Evolutionary conservation across 2,888 invertebrate species (phyloP).

Genomic region (Strigamia crassipes): DNA sequence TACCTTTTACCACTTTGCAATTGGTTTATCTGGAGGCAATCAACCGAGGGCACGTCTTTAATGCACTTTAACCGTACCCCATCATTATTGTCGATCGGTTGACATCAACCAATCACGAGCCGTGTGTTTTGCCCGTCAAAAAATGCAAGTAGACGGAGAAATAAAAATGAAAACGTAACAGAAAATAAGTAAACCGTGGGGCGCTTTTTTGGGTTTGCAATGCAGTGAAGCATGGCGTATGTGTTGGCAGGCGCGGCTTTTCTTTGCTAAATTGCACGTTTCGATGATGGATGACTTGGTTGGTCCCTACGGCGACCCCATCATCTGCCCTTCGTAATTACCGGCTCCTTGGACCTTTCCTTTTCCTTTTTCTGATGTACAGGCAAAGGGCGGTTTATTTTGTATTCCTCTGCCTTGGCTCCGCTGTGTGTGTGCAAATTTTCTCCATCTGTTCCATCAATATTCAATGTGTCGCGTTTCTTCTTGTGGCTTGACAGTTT

Average conservation of each 20-base stretch:
- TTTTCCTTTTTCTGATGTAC: not conserved
- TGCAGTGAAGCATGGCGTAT: not conserved
- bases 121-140: not conserved
- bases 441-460: constrained; percentile 12
- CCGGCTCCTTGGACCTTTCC: not conserved
- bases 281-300: not conserved
- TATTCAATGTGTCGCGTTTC: constrained; percentile 8
- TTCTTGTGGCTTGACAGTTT: constrained; percentile 7
- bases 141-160: not conserved
- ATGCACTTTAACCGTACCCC: constrained; percentile 27
- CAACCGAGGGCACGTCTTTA: not conserved
- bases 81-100: constrained; percentile 3
- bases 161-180: not conserved
- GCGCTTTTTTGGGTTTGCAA: not conserved
- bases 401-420: not conserved
- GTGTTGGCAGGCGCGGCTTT: constrained; percentile 12
- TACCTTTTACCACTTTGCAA: constrained; percentile 1
- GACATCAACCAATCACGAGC: not conserved
- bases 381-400: not conserved
- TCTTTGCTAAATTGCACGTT: constrained; percentile 19
- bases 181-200: not conserved
- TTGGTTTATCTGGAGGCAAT: constrained; percentile 21
- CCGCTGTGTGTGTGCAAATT: not conserved
- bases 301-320: constrained; percentile 13
- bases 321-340: constrained; percentile 23